Conservation (phyloP, 2,797 vertebrate species). For the Tragelaphus oryx region DNA sequence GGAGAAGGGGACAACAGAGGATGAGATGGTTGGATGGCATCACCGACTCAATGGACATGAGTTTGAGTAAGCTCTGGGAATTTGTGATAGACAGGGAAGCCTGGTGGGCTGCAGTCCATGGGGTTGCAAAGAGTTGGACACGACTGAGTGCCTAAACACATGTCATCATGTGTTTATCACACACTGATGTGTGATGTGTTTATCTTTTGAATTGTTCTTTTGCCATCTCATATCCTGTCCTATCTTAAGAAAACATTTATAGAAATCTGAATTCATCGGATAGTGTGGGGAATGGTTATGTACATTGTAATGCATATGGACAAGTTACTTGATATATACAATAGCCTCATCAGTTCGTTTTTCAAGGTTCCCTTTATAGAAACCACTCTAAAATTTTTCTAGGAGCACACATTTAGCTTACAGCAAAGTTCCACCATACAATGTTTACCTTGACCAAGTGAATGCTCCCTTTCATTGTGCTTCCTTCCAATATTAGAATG, state of each 20-base stretch:
- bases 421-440: neutral
- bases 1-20: neutral
- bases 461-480: neutral
- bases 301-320: neutral
- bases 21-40: neutral
- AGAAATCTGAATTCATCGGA: neutral
- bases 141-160: neutral
- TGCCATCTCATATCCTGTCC: neutral
- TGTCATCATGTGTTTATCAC: neutral
- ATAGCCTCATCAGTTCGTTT: neutral
- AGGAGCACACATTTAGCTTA: neutral
- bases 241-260: neutral
- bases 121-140: neutral
- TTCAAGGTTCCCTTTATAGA: neutral
- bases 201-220: neutral
- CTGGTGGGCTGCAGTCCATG: neutral
- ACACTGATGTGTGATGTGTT: neutral
- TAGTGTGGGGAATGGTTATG: neutral
- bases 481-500: neutral
- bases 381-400: neutral
- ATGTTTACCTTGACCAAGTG: neutral
- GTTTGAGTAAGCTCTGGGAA: neutral
- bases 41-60: neutral
- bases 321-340: neutral
- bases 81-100: neutral